Conservation (phyloP, 2,113 vertebrate genomes). For the Gasterosteus nipponicus region DNA sequence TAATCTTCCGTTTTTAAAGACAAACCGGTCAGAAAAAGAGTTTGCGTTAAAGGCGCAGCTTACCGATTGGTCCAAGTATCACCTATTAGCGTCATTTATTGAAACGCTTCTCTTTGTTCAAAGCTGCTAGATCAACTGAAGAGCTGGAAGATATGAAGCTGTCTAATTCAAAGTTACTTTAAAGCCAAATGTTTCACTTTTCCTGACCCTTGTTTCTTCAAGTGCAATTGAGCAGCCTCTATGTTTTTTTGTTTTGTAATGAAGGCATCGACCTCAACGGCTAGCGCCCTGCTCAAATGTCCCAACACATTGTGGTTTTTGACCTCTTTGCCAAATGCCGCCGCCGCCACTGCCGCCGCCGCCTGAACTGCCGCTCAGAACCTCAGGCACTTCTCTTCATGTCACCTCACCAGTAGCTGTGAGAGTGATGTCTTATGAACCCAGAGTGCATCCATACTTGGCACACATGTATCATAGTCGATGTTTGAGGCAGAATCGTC, state of each 20-base stretch:
- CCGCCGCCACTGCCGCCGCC: neutral
- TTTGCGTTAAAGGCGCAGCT: slow-evolving; percentile 11
- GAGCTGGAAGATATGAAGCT: slow-evolving; percentile 31
- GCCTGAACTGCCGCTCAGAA: slow-evolving; percentile 48
- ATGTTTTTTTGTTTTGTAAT: neutral
- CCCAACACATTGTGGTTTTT: slow-evolving; percentile 14
- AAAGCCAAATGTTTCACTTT: slow-evolving; percentile 11
- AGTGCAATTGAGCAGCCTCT: slow-evolving; percentile 63
- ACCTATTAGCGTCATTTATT: neutral
- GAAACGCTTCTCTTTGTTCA: slow-evolving; percentile 35
- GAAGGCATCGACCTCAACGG: slow-evolving; percentile 57
- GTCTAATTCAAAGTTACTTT: slow-evolving; percentile 25
- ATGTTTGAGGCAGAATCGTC: slow-evolving; percentile 35
- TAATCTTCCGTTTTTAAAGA: slow-evolving; percentile 52
- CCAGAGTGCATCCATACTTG: slow-evolving; percentile 54
- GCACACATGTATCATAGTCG: slow-evolving; percentile 60
- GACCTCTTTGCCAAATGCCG: slow-evolving; percentile 12
- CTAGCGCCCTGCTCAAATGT: slow-evolving; percentile 39
- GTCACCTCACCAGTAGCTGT: slow-evolving; percentile 28
- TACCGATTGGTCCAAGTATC: slow-evolving; percentile 51
- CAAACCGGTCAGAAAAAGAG: slow-evolving; percentile 42
- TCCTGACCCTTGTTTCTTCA: slow-evolving; percentile 59
- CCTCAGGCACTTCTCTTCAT: slow-evolving; percentile 77
- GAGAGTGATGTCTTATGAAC: slow-evolving; percentile 25
- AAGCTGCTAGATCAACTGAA: slow-evolving; percentile 23